Conservation (phyloP, 2,888 invertebrate genomes). For the Melikaiella ostensackeni region DNA sequence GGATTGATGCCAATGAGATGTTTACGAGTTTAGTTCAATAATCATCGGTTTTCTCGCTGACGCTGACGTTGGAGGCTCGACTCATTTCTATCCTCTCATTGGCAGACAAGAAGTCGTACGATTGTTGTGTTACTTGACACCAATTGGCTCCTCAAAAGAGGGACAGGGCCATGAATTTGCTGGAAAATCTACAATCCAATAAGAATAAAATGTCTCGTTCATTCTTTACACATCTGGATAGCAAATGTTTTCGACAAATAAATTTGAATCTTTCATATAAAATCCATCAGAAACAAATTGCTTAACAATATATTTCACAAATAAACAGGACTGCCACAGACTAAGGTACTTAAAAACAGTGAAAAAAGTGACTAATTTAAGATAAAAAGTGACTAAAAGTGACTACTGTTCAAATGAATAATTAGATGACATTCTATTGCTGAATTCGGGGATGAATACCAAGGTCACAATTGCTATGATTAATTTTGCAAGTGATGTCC, state of each 20-base stretch:
- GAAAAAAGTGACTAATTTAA: too few relatives aligned
- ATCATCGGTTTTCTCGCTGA: constrained; percentile 27
- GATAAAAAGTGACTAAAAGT: too few relatives aligned
- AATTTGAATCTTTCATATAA: background rate
- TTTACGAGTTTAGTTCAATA: constrained; percentile 37
- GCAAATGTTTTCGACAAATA: background rate
- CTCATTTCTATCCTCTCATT: constrained; percentile 47
- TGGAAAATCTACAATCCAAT: constrained; percentile 27
- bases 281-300: background rate
- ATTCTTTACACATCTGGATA: background rate
- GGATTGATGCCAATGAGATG: constrained; percentile 36
- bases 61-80: constrained; percentile 54
- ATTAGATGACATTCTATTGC: too few relatives aligned
- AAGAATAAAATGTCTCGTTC: background rate
- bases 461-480: too few relatives aligned
- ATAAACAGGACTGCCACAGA: too few relatives aligned
- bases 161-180: constrained; percentile 47
- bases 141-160: constrained; percentile 55
- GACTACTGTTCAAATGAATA: too few relatives aligned
- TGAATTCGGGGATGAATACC: too few relatives aligned
- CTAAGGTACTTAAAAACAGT: too few relatives aligned
- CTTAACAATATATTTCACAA: too few relatives aligned
- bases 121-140: constrained; percentile 59
- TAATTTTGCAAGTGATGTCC: too few relatives aligned
- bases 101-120: constrained; percentile 55